Evolutionary conservation across 35 echinoderm and acorn worm genomes (phyloP), one percentile per base, ranked within the genome.

Genomic region (Anneissia japonica): DNA sequence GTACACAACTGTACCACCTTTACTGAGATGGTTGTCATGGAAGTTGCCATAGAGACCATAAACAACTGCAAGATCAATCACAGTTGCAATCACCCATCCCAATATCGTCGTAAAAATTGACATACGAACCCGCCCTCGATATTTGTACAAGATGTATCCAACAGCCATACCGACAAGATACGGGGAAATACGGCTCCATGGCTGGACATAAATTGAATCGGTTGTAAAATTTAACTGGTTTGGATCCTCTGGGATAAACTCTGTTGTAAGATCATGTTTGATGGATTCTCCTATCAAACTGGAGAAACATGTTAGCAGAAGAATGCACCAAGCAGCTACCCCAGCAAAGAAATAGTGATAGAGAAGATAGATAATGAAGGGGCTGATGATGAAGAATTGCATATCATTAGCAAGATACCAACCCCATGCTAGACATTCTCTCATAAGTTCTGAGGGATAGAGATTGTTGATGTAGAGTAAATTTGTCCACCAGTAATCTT

Each of bases 341-440:
- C 31, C 30, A 21, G 51, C 51, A 34, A 73, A 34, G 82, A 35
- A 81, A 88, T 88, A 92, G 86, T 81, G 88, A 77, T 91, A 95
- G 19, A 95, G 79, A 21, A 90, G 79, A 77, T 72, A 85, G 7
- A 95, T 39, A 43, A 97, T 87, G 73, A 97, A 13, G 14, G 94
- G 94, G 78, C 90, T 97, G 16, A 97, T 89, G 17, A 92, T 2
- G 45, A 83, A 92, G 38, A 97, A 92, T 72, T 95, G 93, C 93
- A 91, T 91, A 35, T 95, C 93, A 86, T 87, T 88, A 0, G 89
- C 90, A 77, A 97, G 81, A 81, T 97, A 97, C 94, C 94, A 97
- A 16, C 87, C 41, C 94, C 94, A 97, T 28, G 40, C 94, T 83
- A 97, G 85, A 87, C 94, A 97, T 79, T 95, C 17, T 35, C 16